A percentile compares a stretch with the other conserved stretches of the same genome.
phyloP scores from a whole-genome alignment of 2,113 vertebrate species.

The Phyllostomus discolor region DNA sequence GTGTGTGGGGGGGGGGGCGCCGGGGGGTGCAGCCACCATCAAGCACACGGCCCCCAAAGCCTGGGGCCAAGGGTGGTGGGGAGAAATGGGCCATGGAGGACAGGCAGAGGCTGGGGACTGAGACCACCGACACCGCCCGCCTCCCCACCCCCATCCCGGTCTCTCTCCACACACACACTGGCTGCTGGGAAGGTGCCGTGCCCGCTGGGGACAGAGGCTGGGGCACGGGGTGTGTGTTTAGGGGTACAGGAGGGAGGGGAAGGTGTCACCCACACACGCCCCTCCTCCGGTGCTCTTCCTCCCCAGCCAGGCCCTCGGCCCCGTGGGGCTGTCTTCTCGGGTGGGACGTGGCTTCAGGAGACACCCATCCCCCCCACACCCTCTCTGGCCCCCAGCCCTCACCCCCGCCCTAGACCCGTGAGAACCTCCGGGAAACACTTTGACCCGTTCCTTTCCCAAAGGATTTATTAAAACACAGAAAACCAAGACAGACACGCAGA shows the following conservation, averaged over 20 bases:
- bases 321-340: rapidly evolving
- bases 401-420: rapidly evolving
- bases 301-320: not conserved
- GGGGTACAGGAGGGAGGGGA: not conserved
- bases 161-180: not conserved
- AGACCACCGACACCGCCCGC: not conserved
- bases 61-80: not conserved
- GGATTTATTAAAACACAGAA: slow-evolving; percentile 87
- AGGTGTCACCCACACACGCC: not conserved
- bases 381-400: not conserved
- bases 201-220: rapidly evolving
- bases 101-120: no score
- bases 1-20: no score
- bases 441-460: slow-evolving; percentile 64
- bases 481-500: slow-evolving; percentile 78
- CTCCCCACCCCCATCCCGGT: no score
- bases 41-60: rapidly evolving
- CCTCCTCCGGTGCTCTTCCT: not conserved
- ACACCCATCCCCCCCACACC: not conserved
- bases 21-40: not conserved
- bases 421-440: not conserved
- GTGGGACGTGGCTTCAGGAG: rapidly evolving
- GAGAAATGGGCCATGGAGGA: not conserved
- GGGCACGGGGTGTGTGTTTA: not conserved
- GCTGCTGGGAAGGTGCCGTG: not conserved